Conservation (phyloP, 2,888 invertebrate genomes). For the Agrochola lota region DNA sequence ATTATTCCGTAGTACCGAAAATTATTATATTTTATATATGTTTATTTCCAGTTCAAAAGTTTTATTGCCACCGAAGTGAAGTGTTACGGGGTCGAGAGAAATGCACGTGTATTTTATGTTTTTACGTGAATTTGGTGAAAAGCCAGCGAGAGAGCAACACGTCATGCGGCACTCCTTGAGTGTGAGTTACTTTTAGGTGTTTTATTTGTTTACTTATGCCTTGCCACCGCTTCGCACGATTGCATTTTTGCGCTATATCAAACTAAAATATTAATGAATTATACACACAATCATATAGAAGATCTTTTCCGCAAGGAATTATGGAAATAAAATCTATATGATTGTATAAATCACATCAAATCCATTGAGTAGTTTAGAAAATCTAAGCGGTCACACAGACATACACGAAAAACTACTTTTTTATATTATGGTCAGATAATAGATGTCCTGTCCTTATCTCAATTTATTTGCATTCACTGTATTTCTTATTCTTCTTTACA, state of each 20-base stretch:
- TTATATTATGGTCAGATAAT: neutral
- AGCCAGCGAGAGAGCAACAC: slow-evolving; percentile 22
- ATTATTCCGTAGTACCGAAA: neutral
- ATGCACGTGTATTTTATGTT: slow-evolving; percentile 46
- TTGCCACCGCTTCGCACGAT: too few species aligned
- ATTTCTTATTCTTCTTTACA: neutral
- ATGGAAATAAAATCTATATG: neutral
- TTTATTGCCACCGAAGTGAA: slow-evolving; percentile 32
- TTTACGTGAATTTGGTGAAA: slow-evolving; percentile 38
- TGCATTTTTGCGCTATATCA: neutral
- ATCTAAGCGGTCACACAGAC: too few species aligned
- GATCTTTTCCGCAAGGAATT: too few species aligned
- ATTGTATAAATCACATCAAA: neutral
- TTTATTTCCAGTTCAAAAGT: slow-evolving; percentile 26
- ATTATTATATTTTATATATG: slow-evolving; percentile 2
- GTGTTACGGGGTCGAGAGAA: slow-evolving; percentile 18
- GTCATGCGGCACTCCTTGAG: slow-evolving; percentile 18
- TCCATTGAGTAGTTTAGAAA: neutral
- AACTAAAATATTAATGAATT: neutral
- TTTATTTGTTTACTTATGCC: neutral
- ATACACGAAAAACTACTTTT: too few species aligned
- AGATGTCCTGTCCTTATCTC: neutral
- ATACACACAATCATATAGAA: too few species aligned
- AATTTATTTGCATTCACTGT: neutral
- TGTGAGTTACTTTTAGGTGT: slow-evolving; percentile 17